These are phyloP conservation scores for Acromyrmex charruanus DNA, from an alignment of 1,140 invertebrate genomes.

Conservation along the genomic window DNA sequence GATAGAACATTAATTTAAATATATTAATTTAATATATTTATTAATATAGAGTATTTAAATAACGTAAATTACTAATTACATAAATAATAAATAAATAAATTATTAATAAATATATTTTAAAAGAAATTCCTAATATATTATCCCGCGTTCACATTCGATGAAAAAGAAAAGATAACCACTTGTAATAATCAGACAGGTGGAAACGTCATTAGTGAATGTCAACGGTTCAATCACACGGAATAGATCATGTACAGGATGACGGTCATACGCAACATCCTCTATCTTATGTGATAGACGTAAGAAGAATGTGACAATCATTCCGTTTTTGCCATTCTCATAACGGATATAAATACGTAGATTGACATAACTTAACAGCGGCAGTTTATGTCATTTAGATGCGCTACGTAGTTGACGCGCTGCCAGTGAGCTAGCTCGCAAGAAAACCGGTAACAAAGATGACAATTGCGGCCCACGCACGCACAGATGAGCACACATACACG, in stretches of 20 bases:
- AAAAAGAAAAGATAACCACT: not conserved
- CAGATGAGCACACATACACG: not conserved
- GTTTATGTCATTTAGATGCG: slow-evolving; percentile 43
- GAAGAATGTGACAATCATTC: slow-evolving; percentile 42
- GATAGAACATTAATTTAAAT: not conserved
- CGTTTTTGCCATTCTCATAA: slow-evolving; percentile 37
- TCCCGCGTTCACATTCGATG: not conserved
- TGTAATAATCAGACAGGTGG: not conserved
- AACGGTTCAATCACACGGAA: slow-evolving; percentile 46
- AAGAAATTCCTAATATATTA: not conserved
- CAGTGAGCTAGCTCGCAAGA: slow-evolving; percentile 9
- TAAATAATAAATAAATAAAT: no score
- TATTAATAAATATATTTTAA: not conserved
- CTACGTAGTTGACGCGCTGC: not conserved
- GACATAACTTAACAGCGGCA: slow-evolving; percentile 45
- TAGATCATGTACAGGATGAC: slow-evolving; percentile 3
- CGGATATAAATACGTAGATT: slow-evolving; percentile 51
- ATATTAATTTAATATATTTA: no score
- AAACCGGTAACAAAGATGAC: slow-evolving; percentile 26
- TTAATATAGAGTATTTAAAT: no score
- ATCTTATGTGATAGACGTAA: slow-evolving; percentile 36
- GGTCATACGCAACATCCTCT: slow-evolving; percentile 62
- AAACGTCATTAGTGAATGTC: slow-evolving; percentile 31
- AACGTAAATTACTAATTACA: no score
- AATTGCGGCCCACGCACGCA: not conserved